Evolutionary conservation across 2,797 vertebrate species (phyloP).

Genomic region (Sebastes minor): DNA sequence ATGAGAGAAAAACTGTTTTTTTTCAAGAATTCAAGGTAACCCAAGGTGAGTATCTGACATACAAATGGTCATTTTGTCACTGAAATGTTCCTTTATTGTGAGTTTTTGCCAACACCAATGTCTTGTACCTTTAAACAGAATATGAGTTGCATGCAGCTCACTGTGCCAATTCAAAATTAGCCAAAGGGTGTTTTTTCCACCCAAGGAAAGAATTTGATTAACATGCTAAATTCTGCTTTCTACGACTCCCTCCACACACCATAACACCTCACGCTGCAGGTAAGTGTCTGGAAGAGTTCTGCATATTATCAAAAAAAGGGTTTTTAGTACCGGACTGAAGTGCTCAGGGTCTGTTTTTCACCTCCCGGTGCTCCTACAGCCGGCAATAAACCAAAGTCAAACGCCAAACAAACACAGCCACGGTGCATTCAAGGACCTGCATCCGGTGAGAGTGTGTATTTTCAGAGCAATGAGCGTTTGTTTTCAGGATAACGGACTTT

Average conservation of each 20-base stretch:
- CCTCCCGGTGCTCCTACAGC: not conserved
- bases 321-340: not conserved
- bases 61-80: not conserved
- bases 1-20: not conserved
- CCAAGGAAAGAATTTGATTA: not conserved
- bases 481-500: not conserved
- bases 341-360: slow-evolving; percentile 12
- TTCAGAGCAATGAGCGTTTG: not conserved
- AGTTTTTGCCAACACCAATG: not conserved
- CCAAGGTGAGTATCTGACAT: not conserved
- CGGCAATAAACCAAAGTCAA: slow-evolving; percentile 7
- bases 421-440: slow-evolving; percentile 3
- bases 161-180: not conserved
- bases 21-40: not conserved
- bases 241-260: not conserved
- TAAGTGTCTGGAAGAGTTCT: not conserved
- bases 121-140: not conserved
- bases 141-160: not conserved
- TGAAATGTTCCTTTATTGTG: not conserved
- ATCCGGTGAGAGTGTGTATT: not conserved
- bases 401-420: slow-evolving; percentile 17
- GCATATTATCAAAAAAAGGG: not conserved
- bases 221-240: not conserved
- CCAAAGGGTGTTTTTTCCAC: not conserved
- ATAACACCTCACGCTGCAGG: not conserved